These are phyloP conservation scores for Homalodisca vitripennis DNA, from an alignment of 1,140 invertebrate species.

Conservation along the genomic window DNA sequence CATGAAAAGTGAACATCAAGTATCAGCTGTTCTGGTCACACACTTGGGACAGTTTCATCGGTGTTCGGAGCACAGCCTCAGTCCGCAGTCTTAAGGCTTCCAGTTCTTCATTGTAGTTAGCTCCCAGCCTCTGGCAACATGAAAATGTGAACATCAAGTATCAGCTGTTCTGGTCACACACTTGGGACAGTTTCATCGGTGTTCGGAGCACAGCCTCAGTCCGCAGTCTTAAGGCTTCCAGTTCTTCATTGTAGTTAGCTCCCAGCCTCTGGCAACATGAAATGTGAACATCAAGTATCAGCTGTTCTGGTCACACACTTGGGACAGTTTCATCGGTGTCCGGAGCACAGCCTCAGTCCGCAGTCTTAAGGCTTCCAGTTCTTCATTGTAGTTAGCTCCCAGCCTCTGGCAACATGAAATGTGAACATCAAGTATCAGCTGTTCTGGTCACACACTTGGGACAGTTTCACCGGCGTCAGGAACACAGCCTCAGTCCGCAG, in stretches of 20 bases:
- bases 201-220: not conserved
- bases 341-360: not conserved
- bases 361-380: not conserved
- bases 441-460: not conserved
- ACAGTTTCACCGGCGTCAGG: not conserved
- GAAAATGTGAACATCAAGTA: not conserved
- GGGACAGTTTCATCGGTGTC: not conserved
- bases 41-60: not conserved
- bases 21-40: not conserved
- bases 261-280: conserved; percentile 16
- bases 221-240: not conserved
- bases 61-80: too few species aligned
- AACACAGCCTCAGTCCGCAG: not conserved
- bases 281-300: conserved; percentile 2
- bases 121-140: not conserved
- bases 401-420: too few species aligned
- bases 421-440: not conserved
- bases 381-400: not conserved
- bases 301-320: not conserved
- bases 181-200: not conserved
- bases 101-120: not conserved
- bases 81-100: not conserved
- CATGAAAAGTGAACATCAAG: not conserved
- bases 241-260: not conserved
- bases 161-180: not conserved